A percentile compares a stretch with the other conserved stretches of the same genome.
These are phyloP conservation scores for Myocastor coypus DNA, from an alignment of 2,113 vertebrate genomes.

Conservation along the genomic window DNA sequence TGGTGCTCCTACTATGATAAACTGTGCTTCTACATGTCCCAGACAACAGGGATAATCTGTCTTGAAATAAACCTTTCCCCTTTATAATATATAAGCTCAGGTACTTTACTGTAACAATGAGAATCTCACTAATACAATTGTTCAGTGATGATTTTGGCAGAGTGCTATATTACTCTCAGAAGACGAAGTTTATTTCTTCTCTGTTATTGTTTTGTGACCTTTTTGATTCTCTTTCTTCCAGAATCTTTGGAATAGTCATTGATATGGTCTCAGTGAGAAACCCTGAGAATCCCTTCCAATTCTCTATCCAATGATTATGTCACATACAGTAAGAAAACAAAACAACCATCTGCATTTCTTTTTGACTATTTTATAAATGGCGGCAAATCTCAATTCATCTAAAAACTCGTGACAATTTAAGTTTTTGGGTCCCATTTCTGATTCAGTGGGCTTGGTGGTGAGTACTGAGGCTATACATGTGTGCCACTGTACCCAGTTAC, in stretches of 20 bases:
- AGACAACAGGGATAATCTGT: rapidly evolving
- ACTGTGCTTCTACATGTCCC: background rate
- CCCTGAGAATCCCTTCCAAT: background rate
- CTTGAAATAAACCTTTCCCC: background rate
- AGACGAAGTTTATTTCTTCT: background rate
- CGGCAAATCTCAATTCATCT: background rate
- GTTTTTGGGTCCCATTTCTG: background rate
- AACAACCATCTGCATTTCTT: background rate
- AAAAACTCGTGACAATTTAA: background rate
- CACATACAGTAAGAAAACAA: background rate
- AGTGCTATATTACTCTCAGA: background rate
- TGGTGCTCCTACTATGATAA: background rate
- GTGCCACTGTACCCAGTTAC: background rate
- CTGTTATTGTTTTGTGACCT: background rate
- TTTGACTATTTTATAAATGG: background rate
- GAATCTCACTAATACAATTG: background rate
- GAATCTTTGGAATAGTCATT: background rate
- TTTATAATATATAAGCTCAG: background rate
- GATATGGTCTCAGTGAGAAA: background rate
- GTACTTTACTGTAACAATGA: background rate
- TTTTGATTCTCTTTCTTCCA: background rate
- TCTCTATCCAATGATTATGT: background rate
- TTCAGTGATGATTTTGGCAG: background rate
- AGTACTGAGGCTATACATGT: background rate
- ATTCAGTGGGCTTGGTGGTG: background rate